Percentiles rank a stretch among this genome's conserved stretches.
Evolutionary conservation across 2,113 vertebrate species (phyloP).

Genomic region (Atrichornis clamosus): DNA sequence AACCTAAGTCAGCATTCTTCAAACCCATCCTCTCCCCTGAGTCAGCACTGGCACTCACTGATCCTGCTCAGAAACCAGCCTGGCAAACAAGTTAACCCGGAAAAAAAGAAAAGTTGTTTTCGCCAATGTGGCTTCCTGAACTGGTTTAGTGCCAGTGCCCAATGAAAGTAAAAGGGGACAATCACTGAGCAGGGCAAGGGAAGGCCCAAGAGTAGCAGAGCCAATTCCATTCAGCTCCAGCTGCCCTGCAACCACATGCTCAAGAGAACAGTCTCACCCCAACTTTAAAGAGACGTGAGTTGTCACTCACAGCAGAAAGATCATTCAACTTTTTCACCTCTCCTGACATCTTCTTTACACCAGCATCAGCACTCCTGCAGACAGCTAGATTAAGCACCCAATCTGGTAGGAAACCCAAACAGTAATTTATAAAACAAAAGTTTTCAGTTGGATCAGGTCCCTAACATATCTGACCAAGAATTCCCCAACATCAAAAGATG

Average conservation of each 20-base stretch:
- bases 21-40: background rate
- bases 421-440: background rate
- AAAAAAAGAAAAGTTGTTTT: constrained; percentile 15
- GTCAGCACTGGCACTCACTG: constrained; percentile 33
- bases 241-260: background rate
- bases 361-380: background rate
- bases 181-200: background rate
- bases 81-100: background rate
- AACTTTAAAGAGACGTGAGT: background rate
- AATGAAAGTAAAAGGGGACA: background rate
- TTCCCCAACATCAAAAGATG: background rate
- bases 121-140: constrained; percentile 24
- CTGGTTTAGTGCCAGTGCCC: constrained; percentile 11
- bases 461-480: background rate
- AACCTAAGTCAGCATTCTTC: background rate
- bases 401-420: background rate
- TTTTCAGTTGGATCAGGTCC: background rate
- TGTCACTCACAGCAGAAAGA: background rate
- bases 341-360: background rate
- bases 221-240: background rate
- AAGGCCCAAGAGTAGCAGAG: background rate
- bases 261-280: background rate
- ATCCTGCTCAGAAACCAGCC: background rate
- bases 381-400: background rate
- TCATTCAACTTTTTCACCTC: background rate